Evolutionary conservation across 2,888 invertebrate genomes (phyloP).

Genomic region (Hemicrepidius hirtus): DNA sequence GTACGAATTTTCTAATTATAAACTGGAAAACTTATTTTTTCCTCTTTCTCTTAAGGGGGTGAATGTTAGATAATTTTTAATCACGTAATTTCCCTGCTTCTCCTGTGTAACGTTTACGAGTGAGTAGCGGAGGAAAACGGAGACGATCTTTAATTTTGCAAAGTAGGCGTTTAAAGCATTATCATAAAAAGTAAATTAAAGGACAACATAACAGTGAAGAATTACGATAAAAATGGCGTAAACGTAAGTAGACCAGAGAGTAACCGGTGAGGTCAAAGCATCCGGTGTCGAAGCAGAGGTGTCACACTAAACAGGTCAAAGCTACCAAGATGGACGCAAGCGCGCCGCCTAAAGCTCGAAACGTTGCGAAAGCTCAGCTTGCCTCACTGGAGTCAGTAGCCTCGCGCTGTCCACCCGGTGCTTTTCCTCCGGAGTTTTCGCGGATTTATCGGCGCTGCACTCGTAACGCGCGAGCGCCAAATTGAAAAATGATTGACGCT

Average conservation of each 20-base stretch:
- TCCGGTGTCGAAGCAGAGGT: slow-evolving; percentile 64
- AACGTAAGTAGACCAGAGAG: slow-evolving; percentile 53
- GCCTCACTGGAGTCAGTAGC: slow-evolving; percentile 66
- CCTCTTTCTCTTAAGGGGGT: neutral
- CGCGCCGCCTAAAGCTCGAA: slow-evolving; percentile 60
- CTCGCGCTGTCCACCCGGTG: slow-evolving; percentile 60
- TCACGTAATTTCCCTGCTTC: slow-evolving; percentile 16
- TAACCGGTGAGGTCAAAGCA: slow-evolving; percentile 58
- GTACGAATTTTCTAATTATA: slow-evolving; percentile 2
- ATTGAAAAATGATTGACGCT: slow-evolving; percentile 51
- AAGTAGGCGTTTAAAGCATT: slow-evolving; percentile 37
- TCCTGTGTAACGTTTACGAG: neutral
- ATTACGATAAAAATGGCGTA: slow-evolving; percentile 48
- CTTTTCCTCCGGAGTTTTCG: slow-evolving; percentile 38
- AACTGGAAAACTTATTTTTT: slow-evolving; percentile 8
- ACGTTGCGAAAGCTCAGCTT: slow-evolving; percentile 63
- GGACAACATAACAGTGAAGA: slow-evolving; percentile 33
- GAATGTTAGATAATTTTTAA: slow-evolving; percentile 12
- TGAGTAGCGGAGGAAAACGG: neutral
- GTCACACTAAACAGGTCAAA: slow-evolving; percentile 67
- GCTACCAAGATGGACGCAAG: slow-evolving; percentile 63
- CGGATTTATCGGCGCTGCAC: slow-evolving; percentile 33
- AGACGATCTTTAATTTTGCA: slow-evolving; percentile 32
- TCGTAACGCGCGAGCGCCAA: slow-evolving; percentile 48
- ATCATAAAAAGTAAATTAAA: slow-evolving; percentile 37